Evolutionary conservation across 2,113 vertebrate species (phyloP).

Genomic region (Cynopterus brachyotis): DNA sequence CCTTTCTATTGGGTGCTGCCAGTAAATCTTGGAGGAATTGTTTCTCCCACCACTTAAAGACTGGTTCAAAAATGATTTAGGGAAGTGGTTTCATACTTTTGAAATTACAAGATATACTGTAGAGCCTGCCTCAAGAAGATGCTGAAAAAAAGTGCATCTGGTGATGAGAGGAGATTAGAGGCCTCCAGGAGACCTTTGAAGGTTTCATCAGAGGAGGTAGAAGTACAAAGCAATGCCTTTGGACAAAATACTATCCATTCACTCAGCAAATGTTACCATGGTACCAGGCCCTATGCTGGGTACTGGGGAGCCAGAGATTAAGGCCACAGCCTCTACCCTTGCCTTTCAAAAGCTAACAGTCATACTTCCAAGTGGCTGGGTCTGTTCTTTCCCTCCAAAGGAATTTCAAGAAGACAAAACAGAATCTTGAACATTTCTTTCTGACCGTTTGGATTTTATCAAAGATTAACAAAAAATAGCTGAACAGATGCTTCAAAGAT

Average conservation of each 20-base stretch:
- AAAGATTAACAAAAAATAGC: conserved; percentile 67
- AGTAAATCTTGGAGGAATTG: neutral
- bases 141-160: neutral
- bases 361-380: neutral
- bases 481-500: conserved; percentile 46
- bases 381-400: neutral
- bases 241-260: neutral
- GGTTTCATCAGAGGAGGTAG: neutral
- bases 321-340: neutral
- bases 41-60: conserved; percentile 20
- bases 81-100: neutral
- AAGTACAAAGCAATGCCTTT: neutral
- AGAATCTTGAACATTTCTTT: conserved; percentile 48
- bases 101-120: neutral
- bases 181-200: neutral
- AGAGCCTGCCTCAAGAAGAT: neutral
- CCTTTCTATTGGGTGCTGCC: conserved; percentile 17
- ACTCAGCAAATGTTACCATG: neutral
- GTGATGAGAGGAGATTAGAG: neutral
- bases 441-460: conserved; percentile 51
- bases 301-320: neutral
- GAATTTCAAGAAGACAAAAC: neutral
- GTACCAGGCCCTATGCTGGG: neutral
- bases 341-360: neutral
- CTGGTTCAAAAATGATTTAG: conserved; percentile 33